A percentile compares a stretch with the other conserved stretches of the same genome.
Conservation (phyloP, 2,888 invertebrate species). For the Lissocephala sabroskyi region DNA sequence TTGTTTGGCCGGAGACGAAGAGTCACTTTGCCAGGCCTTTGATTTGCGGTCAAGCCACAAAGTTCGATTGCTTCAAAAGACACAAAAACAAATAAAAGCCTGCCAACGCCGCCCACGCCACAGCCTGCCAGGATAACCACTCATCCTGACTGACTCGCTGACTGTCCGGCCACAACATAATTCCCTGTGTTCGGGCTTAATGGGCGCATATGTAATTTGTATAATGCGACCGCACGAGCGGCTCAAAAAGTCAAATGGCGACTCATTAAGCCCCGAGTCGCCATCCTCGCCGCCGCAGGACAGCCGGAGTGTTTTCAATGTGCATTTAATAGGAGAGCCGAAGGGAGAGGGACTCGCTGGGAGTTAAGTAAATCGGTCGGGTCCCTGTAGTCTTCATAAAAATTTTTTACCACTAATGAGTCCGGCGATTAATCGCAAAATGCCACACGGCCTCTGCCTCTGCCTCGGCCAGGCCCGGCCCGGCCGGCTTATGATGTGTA, state of each 20-base stretch:
- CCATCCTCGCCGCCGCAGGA: too few relatives aligned
- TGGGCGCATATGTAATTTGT: slow-evolving; percentile 29
- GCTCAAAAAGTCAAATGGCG: slow-evolving; percentile 35
- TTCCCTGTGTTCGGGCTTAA: neutral
- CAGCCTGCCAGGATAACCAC: neutral
- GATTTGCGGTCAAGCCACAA: too few relatives aligned
- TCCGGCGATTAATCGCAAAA: slow-evolving; percentile 50
- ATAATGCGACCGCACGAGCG: slow-evolving; percentile 38
- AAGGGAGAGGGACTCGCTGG: too few relatives aligned
- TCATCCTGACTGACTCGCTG: neutral
- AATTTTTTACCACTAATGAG: slow-evolving; percentile 62
- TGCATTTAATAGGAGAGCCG: slow-evolving; percentile 50
- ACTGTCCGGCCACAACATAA: neutral
- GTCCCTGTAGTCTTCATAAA: slow-evolving; percentile 52
- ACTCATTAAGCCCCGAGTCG: slow-evolving; percentile 13
- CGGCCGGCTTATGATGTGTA: slow-evolving; percentile 34
- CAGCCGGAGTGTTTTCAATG: slow-evolving; percentile 35
- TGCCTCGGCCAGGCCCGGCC: neutral
- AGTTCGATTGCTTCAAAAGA: too few relatives aligned
- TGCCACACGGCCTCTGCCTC: slow-evolving; percentile 20
- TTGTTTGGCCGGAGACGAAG: too few relatives aligned
- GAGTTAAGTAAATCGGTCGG: slow-evolving; percentile 13
- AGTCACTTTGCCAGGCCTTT: too few relatives aligned
- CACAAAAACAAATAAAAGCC: too few relatives aligned
- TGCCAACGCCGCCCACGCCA: neutral